Evolutionary conservation across 2,797 vertebrate genomes (phyloP).

Genomic region (Squalus acanthias): DNA sequence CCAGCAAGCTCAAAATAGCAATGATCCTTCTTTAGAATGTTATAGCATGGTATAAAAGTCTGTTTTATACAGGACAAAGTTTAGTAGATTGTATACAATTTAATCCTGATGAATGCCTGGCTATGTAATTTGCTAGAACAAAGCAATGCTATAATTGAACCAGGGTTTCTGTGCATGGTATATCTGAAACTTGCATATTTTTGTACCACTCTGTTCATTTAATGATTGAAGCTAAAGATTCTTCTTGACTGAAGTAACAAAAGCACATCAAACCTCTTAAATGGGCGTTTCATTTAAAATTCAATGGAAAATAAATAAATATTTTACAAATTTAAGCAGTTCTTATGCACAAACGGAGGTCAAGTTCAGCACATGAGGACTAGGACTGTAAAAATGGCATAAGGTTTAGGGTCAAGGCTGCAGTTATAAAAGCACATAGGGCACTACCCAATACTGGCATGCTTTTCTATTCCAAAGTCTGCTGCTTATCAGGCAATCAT

Average conservation of each 20-base stretch:
- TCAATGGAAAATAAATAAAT: not conserved
- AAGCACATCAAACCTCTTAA: not conserved
- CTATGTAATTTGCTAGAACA: not conserved
- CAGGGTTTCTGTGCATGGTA: not conserved
- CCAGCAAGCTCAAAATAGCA: not conserved
- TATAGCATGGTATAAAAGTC: not conserved
- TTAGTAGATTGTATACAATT: not conserved
- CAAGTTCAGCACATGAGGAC: not conserved
- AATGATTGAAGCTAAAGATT: not conserved
- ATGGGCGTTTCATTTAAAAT: not conserved
- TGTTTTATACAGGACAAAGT: not conserved
- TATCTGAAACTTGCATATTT: not conserved
- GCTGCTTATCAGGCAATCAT: not conserved
- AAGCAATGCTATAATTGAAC: not conserved
- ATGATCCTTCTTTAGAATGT: not conserved
- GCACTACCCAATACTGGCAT: not conserved
- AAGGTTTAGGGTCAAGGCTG: not conserved
- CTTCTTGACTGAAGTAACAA: not conserved
- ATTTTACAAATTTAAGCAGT: not conserved
- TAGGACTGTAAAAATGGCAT: not conserved
- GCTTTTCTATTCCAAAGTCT: not conserved
- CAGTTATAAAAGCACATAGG: not conserved
- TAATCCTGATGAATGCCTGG: not conserved
- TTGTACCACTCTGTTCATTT: not conserved
- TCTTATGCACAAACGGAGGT: not conserved